Evolutionary conservation across 2,888 invertebrate species (phyloP).

Genomic region (Apocheima hispidaria): DNA sequence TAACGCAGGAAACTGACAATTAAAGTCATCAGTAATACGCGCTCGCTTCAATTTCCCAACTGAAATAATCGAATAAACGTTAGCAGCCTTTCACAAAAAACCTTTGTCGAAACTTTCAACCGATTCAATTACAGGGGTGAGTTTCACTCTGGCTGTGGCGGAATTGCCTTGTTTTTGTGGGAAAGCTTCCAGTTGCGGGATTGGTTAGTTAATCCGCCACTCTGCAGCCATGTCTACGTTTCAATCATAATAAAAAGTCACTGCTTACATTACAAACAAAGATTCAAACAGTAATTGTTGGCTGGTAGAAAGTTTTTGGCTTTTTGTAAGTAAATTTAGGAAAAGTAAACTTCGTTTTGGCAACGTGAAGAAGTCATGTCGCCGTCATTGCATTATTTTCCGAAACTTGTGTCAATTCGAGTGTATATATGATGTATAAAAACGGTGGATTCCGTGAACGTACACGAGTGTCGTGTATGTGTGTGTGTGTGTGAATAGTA

Average conservation of each 20-base stretch:
- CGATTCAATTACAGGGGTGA: conserved; percentile 21
- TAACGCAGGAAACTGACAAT: too few relatives aligned
- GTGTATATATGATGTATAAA: too few relatives aligned
- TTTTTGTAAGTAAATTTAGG: background rate
- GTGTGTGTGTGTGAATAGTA: too few relatives aligned
- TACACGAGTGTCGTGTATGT: too few relatives aligned
- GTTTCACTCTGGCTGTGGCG: conserved; percentile 2
- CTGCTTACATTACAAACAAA: background rate
- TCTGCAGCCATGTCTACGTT: conserved; percentile 1
- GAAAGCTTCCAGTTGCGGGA: conserved; percentile 9
- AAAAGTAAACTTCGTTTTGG: background rate
- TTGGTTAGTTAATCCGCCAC: conserved; percentile 9
- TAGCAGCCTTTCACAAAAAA: conserved; percentile 16
- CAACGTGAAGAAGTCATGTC: background rate
- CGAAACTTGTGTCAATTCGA: too few relatives aligned
- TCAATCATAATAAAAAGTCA: conserved; percentile 23
- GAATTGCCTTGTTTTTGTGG: conserved; percentile 19
- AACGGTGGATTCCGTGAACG: too few relatives aligned
- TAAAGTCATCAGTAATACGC: background rate
- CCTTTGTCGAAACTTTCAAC: conserved; percentile 18
- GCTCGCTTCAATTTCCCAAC: conserved; percentile 4
- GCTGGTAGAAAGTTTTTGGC: background rate
- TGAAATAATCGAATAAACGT: conserved; percentile 13
- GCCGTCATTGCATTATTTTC: too few relatives aligned
- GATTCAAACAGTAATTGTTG: too few relatives aligned